phyloP scores from a whole-genome alignment of 2,113 vertebrate species.

The Argyrosomus japonicus region DNA sequence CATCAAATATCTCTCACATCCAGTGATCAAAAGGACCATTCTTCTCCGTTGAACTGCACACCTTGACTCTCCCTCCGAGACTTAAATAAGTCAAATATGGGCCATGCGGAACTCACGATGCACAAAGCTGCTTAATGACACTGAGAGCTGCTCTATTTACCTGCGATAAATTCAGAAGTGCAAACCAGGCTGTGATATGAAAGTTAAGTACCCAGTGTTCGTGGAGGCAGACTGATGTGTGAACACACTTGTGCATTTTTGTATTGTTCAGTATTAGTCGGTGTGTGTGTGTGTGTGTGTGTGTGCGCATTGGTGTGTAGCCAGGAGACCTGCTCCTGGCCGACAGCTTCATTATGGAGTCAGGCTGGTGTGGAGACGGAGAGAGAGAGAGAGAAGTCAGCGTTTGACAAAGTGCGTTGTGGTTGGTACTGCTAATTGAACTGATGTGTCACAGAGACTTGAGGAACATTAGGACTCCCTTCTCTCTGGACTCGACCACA shows the following conservation, averaged over 20 bases:
- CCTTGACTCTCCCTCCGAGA: constrained; percentile 36
- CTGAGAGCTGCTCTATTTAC: constrained; percentile 62
- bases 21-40: constrained; percentile 46
- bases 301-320: constrained; percentile 29
- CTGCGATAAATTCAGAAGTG: constrained; percentile 56
- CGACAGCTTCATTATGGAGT: constrained; percentile 63
- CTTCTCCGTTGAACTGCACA: constrained; percentile 37
- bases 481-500: constrained; percentile 58
- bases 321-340: constrained; percentile 47
- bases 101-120: constrained; percentile 35
- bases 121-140: constrained; percentile 64
- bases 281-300: constrained; percentile 15
- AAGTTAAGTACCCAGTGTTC: constrained; percentile 55
- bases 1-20: constrained; percentile 47
- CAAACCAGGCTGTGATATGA: constrained; percentile 55
- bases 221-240: constrained; percentile 51
- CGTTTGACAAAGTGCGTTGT: constrained; percentile 73
- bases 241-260: constrained; percentile 38
- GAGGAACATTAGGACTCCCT: constrained; percentile 56
- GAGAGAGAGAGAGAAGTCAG: constrained; percentile 30
- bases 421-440: constrained; percentile 77
- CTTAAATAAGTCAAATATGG: constrained; percentile 61
- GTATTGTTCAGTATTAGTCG: constrained; percentile 19
- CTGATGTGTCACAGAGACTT: constrained; percentile 75
- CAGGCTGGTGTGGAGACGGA: constrained; percentile 41